phyloP scores from a whole-genome alignment of 2,888 invertebrate species.

The Troglohyphantes excavatus region DNA sequence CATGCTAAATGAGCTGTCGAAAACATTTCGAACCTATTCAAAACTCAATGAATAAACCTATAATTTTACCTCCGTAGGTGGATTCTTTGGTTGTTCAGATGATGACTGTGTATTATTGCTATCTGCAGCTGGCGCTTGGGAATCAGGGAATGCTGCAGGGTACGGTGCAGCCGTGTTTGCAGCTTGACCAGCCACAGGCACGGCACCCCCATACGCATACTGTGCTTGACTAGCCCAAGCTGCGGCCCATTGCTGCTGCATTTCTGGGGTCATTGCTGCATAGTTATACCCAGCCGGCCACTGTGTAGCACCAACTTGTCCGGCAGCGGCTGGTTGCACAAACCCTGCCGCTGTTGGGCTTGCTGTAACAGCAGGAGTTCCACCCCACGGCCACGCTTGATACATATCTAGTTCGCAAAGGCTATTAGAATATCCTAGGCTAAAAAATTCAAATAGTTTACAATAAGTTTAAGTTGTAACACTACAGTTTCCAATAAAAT shows the following conservation, averaged over 20 bases:
- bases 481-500: not conserved
- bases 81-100: constrained; percentile 49
- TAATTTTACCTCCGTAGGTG: constrained; percentile 57
- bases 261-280: constrained; percentile 55
- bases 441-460: not conserved
- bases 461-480: not conserved
- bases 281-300: constrained; percentile 71
- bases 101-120: constrained; percentile 7
- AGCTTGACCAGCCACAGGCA: constrained; percentile 63
- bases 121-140: constrained; percentile 6
- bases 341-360: constrained; percentile 37
- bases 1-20: no score
- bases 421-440: not conserved
- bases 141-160: constrained; percentile 27
- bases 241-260: constrained; percentile 72
- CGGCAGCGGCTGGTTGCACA: constrained; percentile 41
- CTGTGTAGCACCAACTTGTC: constrained; percentile 45
- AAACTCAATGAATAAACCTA: no score
- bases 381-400: constrained; percentile 74
- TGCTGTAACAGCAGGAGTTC: constrained; percentile 40
- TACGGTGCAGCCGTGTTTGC: constrained; percentile 26
- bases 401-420: constrained; percentile 45
- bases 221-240: constrained; percentile 58
- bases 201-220: constrained; percentile 52
- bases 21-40: no score